A percentile compares a stretch with the other conserved stretches of the same genome.
phyloP scores from a whole-genome alignment of 1,140 invertebrate species.

The Atta texana region DNA sequence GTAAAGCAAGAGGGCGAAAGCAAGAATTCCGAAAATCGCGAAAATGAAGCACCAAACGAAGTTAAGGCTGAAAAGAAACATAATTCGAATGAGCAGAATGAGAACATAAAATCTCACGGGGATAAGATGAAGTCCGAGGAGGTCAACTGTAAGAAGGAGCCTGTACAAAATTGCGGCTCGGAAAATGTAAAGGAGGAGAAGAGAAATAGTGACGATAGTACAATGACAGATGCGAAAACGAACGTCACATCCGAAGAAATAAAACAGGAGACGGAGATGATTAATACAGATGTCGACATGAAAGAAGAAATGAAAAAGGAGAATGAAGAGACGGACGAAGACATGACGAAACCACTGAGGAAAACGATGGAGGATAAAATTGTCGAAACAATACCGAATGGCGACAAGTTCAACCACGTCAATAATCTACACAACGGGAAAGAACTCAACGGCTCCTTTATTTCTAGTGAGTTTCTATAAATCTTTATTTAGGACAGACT shows the following conservation, averaged over 20 bases:
- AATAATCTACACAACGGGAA: slow-evolving; percentile 84
- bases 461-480: slow-evolving; percentile 77
- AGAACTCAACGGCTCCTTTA: slow-evolving; percentile 84
- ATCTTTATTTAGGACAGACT: not conserved
- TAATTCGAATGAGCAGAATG: slow-evolving; percentile 84
- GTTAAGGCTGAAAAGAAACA: slow-evolving; percentile 86
- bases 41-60: slow-evolving; percentile 85
- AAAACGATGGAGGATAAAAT: slow-evolving; percentile 82
- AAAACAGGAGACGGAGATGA: slow-evolving; percentile 84
- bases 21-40: slow-evolving; percentile 85
- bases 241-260: slow-evolving; percentile 84
- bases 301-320: slow-evolving; percentile 81
- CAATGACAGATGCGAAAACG: slow-evolving; percentile 82
- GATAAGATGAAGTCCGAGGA: slow-evolving; percentile 80
- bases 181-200: slow-evolving; percentile 74
- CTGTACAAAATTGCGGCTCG: slow-evolving; percentile 76
- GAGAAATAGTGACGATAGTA: slow-evolving; percentile 81
- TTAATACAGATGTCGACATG: slow-evolving; percentile 77
- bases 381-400: slow-evolving; percentile 82
- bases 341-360: slow-evolving; percentile 69
- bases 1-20: slow-evolving; percentile 77
- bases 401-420: slow-evolving; percentile 84
- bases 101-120: slow-evolving; percentile 77
- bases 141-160: slow-evolving; percentile 77
- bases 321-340: slow-evolving; percentile 74